Conservation (phyloP, 2,113 vertebrate genomes). For the Lanius ludovicianus region DNA sequence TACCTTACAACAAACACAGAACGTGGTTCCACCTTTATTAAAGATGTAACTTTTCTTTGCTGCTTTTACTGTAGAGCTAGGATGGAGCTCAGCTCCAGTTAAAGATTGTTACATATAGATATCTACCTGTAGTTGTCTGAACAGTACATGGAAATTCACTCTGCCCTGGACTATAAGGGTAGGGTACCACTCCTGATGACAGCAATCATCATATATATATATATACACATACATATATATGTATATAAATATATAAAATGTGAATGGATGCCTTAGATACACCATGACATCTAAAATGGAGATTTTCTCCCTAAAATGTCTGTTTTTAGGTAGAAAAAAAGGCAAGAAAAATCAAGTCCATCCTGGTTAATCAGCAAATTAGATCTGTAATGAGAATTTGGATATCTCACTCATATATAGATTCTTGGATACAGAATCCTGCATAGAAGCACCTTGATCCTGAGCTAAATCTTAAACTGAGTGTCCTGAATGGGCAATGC, state of each 20-base stretch:
- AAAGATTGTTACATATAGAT: background rate
- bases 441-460: background rate
- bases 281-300: background rate
- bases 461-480: background rate
- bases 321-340: background rate
- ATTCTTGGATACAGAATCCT: background rate
- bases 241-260: background rate
- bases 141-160: background rate
- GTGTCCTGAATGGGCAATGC: background rate
- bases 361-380: background rate
- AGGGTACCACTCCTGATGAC: background rate
- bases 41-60: background rate
- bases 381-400: background rate
- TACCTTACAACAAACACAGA: background rate
- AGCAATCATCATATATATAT: background rate
- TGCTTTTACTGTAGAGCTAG: background rate
- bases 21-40: background rate
- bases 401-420: background rate
- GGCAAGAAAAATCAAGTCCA: accelerated
- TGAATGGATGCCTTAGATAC: background rate
- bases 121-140: background rate
- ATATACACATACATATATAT: background rate
- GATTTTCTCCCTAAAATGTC: background rate
- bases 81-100: background rate
- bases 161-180: background rate